Evolutionary conservation across 2,888 invertebrate species (phyloP), one percentile per base, ranked within the genome.

Genomic region (Tipula helvola): DNA sequence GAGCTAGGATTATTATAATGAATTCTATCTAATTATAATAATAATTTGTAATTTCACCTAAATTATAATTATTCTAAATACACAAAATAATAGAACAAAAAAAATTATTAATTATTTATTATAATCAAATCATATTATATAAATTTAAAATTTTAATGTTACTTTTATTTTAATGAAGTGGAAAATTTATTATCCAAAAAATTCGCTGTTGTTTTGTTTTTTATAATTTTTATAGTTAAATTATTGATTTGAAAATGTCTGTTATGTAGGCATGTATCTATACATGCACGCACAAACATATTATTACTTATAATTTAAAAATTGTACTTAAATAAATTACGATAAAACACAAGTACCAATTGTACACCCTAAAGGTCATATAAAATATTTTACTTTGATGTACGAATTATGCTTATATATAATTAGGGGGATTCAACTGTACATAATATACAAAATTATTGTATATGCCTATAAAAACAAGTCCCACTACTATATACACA

Each of bases 11-110:
- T 71, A 71, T 71, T 28, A 71, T 71, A 71, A 71, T 71, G 71
- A 71, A 71, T 71, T 71, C 71, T 71, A 71, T 71, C 71, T 71
- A 71, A 71, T 71, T 71, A 71, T 71, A 71, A 71, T 71, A 71
- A 71, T 71, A 71, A 71, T 71, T 71, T 71, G 71, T 71, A 71
- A 71, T 71, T 71, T 71, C 71, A 71, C 28, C 71, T 71, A 71
- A 71, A 71, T 71, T 71, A 71, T 71, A 71, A 71, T 71, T 71
- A 71, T 71, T 71, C 71, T 71, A 71, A 71, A 71, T 71, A 71
- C 28, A 71, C 71, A 71, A 71, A 52, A 52, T 52, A n/a, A 13
- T 44, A 39, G 28, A 47, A 47, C n/a, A 47, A 47, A 18, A 28
- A 71, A 28, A 71, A 71, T 10, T 71, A 71, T 71, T 71, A 71